Conservation (phyloP, 2,113 vertebrate genomes). For the Propithecus coquereli region DNA sequence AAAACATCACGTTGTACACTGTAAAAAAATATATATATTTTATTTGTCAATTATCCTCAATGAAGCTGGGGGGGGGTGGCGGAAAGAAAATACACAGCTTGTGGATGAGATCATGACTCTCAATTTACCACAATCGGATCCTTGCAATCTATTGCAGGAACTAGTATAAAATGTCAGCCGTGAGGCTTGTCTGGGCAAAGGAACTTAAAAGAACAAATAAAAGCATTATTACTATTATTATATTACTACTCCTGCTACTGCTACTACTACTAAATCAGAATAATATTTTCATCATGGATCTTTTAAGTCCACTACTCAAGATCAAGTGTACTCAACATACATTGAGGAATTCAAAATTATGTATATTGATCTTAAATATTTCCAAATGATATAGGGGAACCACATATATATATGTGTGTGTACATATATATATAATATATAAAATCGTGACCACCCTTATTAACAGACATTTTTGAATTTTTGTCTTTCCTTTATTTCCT, state of each 20-base stretch:
- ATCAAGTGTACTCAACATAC: neutral
- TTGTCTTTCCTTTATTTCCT: neutral
- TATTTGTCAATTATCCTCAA: neutral
- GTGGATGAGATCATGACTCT: neutral
- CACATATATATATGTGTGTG: neutral
- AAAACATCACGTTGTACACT: neutral
- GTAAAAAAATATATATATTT: neutral
- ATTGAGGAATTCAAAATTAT: neutral
- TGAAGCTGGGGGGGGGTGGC: neutral
- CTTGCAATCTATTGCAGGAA: neutral
- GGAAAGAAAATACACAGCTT: neutral
- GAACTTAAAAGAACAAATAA: neutral
- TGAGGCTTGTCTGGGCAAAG: neutral
- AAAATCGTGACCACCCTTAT: neutral
- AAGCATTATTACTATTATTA: neutral
- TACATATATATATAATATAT: neutral
- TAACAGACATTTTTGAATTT: neutral
- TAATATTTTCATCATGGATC: neutral
- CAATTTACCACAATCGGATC: neutral
- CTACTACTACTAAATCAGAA: neutral
- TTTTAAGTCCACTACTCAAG: neutral
- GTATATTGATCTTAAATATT: neutral
- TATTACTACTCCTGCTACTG: neutral
- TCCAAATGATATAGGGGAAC: neutral
- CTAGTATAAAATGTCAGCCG: neutral